Evolutionary conservation across 2,797 vertebrate species (phyloP).

Genomic region (Spinibarbus caldwelli): DNA sequence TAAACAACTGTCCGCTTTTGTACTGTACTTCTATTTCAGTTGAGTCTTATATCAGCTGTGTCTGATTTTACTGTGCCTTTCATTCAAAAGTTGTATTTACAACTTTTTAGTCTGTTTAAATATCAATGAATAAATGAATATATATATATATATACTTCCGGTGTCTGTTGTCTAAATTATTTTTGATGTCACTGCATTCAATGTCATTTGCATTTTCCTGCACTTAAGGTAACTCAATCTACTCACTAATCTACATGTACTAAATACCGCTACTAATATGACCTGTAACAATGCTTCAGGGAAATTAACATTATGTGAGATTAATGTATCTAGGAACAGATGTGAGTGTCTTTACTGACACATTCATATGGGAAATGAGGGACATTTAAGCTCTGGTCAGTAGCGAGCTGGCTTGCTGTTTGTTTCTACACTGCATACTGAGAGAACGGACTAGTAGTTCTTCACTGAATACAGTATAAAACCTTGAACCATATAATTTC

Average conservation of each 20-base stretch:
- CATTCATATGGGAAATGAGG: background rate
- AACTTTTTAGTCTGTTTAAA: slow-evolving; percentile 97
- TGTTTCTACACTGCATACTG: too few species aligned
- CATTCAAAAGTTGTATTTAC: slow-evolving; percentile 95
- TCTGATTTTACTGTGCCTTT: slow-evolving; percentile 99
- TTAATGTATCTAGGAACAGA: background rate
- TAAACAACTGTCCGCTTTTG: slow-evolving; percentile 93
- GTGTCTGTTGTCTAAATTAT: slow-evolving; percentile 66
- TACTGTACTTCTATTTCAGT: slow-evolving; percentile 88
- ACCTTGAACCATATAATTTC: background rate
- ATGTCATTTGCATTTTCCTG: background rate
- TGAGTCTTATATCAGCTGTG: slow-evolving; percentile 93
- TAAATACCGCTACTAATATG: background rate
- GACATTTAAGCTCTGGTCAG: background rate
- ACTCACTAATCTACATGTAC: background rate
- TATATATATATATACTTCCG: slow-evolving; percentile 73
- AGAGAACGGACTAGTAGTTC: background rate
- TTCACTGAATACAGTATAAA: background rate
- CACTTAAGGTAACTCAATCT: background rate
- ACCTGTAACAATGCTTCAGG: background rate
- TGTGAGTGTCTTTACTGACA: background rate
- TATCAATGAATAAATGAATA: slow-evolving; percentile 90
- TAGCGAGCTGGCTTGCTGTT: too few species aligned
- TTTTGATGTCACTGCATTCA: slow-evolving; percentile 51
- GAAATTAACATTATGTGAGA: background rate